Evolutionary conservation across 1,140 invertebrate species (phyloP).

Genomic region (Littorina saxatilis): DNA sequence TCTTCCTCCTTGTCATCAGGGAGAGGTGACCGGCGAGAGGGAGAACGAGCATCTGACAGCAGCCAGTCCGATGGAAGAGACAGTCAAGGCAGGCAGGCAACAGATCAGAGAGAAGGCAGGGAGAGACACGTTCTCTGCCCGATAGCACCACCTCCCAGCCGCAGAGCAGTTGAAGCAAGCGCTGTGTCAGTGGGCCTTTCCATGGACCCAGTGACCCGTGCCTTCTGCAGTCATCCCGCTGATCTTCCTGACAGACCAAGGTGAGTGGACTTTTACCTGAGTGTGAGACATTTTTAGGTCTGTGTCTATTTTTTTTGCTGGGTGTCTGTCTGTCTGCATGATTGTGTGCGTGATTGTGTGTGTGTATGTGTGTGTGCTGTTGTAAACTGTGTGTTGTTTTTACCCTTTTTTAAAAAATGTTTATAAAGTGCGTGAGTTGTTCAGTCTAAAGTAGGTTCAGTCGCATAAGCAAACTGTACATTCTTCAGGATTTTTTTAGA

Average conservation of each 20-base stretch:
- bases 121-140: conserved; percentile 41
- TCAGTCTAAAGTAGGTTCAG: too few species aligned
- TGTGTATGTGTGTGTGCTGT: background rate
- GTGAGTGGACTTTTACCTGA: conserved; percentile 31
- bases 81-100: background rate
- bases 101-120: too few species aligned
- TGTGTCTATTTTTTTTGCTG: too few species aligned
- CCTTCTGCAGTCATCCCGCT: conserved; percentile 62
- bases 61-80: background rate
- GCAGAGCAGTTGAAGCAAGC: conserved; percentile 42
- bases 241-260: conserved; percentile 63
- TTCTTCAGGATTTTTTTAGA: too few species aligned
- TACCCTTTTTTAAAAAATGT: too few species aligned
- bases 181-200: conserved; percentile 46
- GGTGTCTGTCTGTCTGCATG: too few species aligned
- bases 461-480: too few species aligned
- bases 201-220: conserved; percentile 41
- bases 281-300: too few species aligned
- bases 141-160: conserved; percentile 45
- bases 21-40: too few species aligned
- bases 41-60: background rate
- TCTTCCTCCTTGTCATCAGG: background rate
- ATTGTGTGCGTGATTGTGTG: background rate
- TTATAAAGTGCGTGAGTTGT: too few species aligned
- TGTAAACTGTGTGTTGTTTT: conserved; percentile 9